Conservation (phyloP, 2,888 invertebrate species). For the Lasioglossum lativentre region DNA sequence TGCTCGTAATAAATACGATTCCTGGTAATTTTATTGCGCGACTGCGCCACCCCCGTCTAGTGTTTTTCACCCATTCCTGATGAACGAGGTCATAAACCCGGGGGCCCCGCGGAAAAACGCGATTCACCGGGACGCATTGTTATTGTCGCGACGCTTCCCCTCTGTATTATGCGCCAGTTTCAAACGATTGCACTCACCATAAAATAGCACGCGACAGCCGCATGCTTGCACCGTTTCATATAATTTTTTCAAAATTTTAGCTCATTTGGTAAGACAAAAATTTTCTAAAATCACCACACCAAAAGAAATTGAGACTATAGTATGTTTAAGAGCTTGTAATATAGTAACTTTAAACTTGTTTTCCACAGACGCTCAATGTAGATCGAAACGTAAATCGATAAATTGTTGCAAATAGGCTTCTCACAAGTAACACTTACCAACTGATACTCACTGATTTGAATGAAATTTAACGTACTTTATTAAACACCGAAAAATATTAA, state of each 20-base stretch:
- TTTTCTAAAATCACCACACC: not conserved
- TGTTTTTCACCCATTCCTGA: slow-evolving; percentile 21
- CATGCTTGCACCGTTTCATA: not conserved
- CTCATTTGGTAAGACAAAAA: not conserved
- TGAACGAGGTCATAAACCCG: slow-evolving; percentile 16
- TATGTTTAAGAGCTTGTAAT: no score
- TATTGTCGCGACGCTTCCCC: not conserved
- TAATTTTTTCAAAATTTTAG: not conserved
- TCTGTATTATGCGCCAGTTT: not conserved
- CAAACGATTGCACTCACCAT: not conserved
- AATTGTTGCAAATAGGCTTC: no score
- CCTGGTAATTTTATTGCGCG: slow-evolving; percentile 16
- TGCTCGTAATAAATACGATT: slow-evolving; percentile 37
- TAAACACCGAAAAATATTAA: no score
- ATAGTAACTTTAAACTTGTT: no score
- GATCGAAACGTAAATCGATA: no score
- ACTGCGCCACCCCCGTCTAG: not conserved
- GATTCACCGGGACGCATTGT: not conserved
- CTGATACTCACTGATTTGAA: no score
- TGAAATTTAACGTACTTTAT: no score
- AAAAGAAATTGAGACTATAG: not conserved
- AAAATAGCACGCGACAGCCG: not conserved
- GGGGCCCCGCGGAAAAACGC: slow-evolving; percentile 8
- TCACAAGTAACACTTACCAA: no score
- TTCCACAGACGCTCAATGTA: no score